phyloP scores from a whole-genome alignment of 1,140 invertebrate genomes.

The Bradysia coprophila region DNA sequence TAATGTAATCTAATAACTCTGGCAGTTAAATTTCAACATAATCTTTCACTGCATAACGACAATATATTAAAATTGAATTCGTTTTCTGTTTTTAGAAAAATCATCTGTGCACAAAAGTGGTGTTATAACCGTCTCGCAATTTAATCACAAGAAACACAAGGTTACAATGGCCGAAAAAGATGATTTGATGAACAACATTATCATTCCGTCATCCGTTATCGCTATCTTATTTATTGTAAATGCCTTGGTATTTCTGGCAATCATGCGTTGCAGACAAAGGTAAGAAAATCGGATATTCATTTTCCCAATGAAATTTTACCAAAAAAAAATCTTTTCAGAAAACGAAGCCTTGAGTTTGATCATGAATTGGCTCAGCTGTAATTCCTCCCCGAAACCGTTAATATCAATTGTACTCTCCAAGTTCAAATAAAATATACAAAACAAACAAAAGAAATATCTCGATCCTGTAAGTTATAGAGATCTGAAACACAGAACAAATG shows the following conservation, averaged over 20 bases:
- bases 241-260: conserved; percentile 12
- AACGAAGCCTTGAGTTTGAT: neutral
- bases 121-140: neutral
- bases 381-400: too few species aligned
- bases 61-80: neutral
- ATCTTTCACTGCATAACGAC: neutral
- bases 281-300: neutral
- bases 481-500: too few species aligned
- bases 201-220: conserved; percentile 13
- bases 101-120: neutral
- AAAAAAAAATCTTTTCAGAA: neutral
- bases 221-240: conserved; percentile 13
- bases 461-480: too few species aligned
- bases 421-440: too few species aligned
- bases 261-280: conserved; percentile 10
- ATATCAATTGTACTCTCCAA: too few species aligned
- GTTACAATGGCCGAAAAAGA: neutral
- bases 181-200: conserved; percentile 5
- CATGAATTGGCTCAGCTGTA: neutral
- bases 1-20: neutral
- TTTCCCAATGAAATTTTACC: neutral
- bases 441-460: too few species aligned
- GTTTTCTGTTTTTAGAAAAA: neutral
- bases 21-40: neutral
- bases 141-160: neutral